Evolutionary conservation across 2,888 invertebrate species (phyloP).

Genomic region (Pelosia muscerda): DNA sequence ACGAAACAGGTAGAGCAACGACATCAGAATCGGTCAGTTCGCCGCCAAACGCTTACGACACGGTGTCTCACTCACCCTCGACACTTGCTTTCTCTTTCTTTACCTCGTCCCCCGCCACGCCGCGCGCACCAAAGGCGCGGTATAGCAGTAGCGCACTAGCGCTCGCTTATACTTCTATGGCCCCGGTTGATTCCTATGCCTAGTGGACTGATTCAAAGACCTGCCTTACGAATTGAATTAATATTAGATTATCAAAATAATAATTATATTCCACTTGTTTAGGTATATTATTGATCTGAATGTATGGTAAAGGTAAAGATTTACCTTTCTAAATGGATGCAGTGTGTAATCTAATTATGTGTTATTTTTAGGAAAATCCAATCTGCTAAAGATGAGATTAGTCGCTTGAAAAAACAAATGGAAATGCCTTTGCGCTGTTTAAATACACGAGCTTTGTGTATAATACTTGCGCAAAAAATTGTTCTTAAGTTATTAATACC

Average conservation of each 20-base stretch:
- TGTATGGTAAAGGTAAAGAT: background rate
- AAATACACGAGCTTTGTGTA: conserved; percentile 55
- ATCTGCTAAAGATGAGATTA: conserved; percentile 8
- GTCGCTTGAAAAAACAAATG: conserved; percentile 26
- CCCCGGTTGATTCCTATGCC: background rate
- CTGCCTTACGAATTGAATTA: no score
- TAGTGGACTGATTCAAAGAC: background rate
- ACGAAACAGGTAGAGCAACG: no score
- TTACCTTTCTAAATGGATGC: background rate
- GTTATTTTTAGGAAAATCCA: conserved; percentile 19
- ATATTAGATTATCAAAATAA: no score
- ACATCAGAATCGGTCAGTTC: no score
- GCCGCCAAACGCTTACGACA: no score
- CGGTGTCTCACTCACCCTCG: no score
- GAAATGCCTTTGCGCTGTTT: conserved; percentile 33
- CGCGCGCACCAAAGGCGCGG: no score
- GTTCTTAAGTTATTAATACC: conserved; percentile 59
- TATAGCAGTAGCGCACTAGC: no score
- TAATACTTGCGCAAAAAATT: conserved; percentile 67
- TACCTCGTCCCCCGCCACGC: no score
- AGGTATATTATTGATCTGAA: background rate
- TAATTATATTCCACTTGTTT: background rate
- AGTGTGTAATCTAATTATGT: background rate
- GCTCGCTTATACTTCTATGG: no score
- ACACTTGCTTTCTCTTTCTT: no score